These are phyloP conservation scores for Malurus alboscapulatus DNA, from an alignment of 2,113 vertebrate genomes.

Conservation along the genomic window DNA sequence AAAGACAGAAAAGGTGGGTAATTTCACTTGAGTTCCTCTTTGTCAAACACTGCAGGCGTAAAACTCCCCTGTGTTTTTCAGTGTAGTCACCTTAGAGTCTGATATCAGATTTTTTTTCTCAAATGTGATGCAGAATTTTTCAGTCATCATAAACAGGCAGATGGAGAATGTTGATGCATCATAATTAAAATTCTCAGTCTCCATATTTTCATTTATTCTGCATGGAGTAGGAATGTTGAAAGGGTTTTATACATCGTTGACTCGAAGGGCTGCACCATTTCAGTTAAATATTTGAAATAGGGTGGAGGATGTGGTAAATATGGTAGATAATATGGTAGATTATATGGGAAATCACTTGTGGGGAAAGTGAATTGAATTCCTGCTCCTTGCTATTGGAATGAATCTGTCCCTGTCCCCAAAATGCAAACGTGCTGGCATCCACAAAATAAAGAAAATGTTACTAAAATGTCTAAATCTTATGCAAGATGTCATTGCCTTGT, in stretches of 20 bases:
- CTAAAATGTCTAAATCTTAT: not conserved
- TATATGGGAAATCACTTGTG: not conserved
- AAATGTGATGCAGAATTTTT: not conserved
- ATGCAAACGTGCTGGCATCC: accelerated
- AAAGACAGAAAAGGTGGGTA: constrained; percentile 41
- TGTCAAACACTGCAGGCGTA: not conserved
- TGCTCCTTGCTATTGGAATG: not conserved
- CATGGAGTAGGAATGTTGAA: accelerated
- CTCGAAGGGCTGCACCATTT: not conserved
- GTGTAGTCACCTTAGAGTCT: accelerated
- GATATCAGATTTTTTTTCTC: not conserved
- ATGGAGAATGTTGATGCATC: not conserved
- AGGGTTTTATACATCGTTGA: accelerated
- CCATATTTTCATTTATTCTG: not conserved
- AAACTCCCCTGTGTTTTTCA: not conserved
- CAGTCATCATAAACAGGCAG: not conserved
- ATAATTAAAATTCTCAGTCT: not conserved
- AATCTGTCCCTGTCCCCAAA: not conserved
- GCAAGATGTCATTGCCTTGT: not conserved
- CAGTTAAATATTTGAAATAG: not conserved
- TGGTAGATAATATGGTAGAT: too few species aligned
- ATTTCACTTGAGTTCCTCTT: constrained; percentile 7
- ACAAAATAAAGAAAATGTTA: not conserved
- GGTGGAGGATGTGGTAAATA: not conserved
- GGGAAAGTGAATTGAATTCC: not conserved